These are phyloP conservation scores for Okamejei kenojei DNA, from an alignment of 2,797 vertebrate genomes.

Conservation along the genomic window DNA sequence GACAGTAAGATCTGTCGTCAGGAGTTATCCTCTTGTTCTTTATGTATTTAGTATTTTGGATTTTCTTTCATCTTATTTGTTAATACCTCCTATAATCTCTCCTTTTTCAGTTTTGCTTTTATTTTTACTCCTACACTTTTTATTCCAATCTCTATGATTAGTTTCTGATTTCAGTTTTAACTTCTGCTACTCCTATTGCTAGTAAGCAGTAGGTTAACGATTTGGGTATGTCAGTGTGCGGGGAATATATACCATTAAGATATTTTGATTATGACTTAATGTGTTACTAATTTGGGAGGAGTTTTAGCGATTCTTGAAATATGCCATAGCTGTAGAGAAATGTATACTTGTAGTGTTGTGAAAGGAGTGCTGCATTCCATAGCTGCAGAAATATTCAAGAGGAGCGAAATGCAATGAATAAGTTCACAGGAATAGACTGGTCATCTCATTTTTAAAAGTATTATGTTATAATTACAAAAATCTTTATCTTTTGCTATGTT, in stretches of 20 bases:
- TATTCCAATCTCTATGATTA: too few species aligned
- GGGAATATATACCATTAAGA: background rate
- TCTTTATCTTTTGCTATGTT: background rate
- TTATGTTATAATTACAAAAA: background rate
- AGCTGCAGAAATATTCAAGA: conserved; percentile 6
- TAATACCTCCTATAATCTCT: too few species aligned
- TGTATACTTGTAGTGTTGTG: background rate
- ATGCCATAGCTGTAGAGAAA: background rate
- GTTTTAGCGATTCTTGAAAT: background rate
- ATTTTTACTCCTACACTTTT: too few species aligned
- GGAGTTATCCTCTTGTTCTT: too few species aligned
- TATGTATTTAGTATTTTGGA: too few species aligned
- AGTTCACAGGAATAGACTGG: background rate
- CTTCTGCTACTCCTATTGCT: background rate
- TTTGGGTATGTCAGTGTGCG: background rate
- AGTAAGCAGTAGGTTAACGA: background rate
- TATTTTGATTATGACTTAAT: background rate
- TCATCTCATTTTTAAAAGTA: background rate
- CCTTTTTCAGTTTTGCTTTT: too few species aligned
- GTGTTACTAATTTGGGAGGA: background rate
- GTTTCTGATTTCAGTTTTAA: background rate
- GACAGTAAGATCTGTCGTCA: too few species aligned
- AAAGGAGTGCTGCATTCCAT: conserved; percentile 24
- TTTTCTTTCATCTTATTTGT: too few species aligned
- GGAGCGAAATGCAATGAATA: background rate